Percentiles rank a stretch among this genome's conserved stretches.
Evolutionary conservation across 2,797 vertebrate species (phyloP).

Genomic region (Syngnathus rostellatus): DNA sequence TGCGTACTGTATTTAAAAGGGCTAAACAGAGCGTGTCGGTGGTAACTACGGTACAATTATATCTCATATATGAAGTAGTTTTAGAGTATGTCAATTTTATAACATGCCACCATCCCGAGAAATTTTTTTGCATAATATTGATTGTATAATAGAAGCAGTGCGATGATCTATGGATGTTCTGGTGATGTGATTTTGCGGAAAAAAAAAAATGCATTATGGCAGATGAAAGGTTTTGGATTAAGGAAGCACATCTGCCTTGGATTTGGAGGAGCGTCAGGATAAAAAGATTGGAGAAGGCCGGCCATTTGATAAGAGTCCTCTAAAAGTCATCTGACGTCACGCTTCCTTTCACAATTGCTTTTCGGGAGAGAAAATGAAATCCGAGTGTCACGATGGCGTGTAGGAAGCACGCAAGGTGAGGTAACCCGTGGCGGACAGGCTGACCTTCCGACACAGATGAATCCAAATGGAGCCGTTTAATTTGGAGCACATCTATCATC

Average conservation of each 20-base stretch:
- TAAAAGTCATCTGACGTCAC: slow-evolving; percentile 11
- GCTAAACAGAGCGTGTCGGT: background rate
- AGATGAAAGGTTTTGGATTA: slow-evolving; percentile 10
- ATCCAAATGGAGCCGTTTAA: slow-evolving; percentile 41
- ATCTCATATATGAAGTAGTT: too few relatives aligned
- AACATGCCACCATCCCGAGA: background rate
- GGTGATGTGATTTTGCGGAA: slow-evolving; percentile 35
- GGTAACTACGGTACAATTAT: background rate
- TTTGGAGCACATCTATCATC: slow-evolving; percentile 41
- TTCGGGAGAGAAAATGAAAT: background rate
- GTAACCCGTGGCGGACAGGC: slow-evolving; percentile 5
- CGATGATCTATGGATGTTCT: slow-evolving; percentile 21
- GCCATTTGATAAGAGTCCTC: background rate
- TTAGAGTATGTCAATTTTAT: background rate
- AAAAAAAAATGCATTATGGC: slow-evolving; percentile 5
- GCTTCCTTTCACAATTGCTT: slow-evolving; percentile 19
- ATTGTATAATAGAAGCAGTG: slow-evolving; percentile 21
- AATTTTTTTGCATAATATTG: slow-evolving; percentile 5
- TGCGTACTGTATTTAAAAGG: background rate
- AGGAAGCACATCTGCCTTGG: slow-evolving; percentile 16
- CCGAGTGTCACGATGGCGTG: too few relatives aligned
- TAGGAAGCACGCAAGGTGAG: too few relatives aligned
- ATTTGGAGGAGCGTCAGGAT: slow-evolving; percentile 29
- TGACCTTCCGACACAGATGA: slow-evolving; percentile 55
- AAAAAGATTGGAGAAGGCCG: slow-evolving; percentile 27